These are phyloP conservation scores for Olivierus martensii DNA, from an alignment of 1,140 invertebrate genomes.

Conservation along the genomic window DNA sequence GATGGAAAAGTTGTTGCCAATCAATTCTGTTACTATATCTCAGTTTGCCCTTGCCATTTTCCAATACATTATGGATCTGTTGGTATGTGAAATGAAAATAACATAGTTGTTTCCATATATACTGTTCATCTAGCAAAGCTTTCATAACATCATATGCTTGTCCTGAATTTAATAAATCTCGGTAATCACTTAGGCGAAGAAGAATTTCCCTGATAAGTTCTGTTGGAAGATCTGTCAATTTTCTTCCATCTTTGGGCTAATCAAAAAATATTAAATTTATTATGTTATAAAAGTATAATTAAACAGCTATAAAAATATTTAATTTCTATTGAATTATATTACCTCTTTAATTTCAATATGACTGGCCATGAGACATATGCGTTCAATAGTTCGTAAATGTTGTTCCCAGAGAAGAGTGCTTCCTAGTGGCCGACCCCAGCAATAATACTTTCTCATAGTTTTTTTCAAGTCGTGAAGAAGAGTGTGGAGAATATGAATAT, in stretches of 20 bases:
- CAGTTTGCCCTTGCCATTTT: not conserved
- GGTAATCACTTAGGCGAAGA: conserved; percentile 74
- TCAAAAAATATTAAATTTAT: no score
- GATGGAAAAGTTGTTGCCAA: conserved; percentile 58
- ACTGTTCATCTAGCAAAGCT: conserved; percentile 66
- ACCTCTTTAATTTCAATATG: conserved; percentile 42
- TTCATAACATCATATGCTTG: conserved; percentile 57
- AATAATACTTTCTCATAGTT: conserved; percentile 50
- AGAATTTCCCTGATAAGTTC: conserved; percentile 87
- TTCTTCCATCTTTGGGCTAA: no score
- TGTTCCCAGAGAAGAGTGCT: conserved; percentile 77
- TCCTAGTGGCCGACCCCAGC: conserved; percentile 76
- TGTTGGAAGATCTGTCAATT: conserved; percentile 73
- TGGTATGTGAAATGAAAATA: conserved; percentile 79
- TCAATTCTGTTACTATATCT: conserved; percentile 29
- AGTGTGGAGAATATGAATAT: conserved; percentile 62
- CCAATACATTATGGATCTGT: conserved; percentile 45
- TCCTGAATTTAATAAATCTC: conserved; percentile 61
- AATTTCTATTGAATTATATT: not conserved
- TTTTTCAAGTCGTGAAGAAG: conserved; percentile 54
- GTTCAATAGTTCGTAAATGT: conserved; percentile 64
- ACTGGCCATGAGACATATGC: conserved; percentile 65
- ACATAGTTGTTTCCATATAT: conserved; percentile 82
- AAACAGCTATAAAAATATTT: no score
- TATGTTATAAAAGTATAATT: no score